Evolutionary conservation across 2,113 vertebrate genomes (phyloP), one percentile per base, ranked within the genome.

Genomic region (Probosciger aterrimus): DNA sequence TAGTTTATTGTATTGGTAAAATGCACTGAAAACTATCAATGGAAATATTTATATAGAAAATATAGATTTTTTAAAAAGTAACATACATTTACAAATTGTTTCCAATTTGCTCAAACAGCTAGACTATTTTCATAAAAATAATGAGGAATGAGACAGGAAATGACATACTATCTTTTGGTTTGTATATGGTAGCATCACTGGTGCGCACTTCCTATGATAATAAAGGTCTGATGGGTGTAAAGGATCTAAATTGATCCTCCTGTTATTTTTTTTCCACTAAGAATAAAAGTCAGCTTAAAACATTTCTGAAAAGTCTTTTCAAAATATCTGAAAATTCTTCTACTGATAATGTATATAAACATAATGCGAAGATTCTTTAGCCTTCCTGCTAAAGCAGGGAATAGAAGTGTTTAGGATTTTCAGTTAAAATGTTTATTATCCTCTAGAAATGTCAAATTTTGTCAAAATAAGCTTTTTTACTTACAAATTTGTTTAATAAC

Each of bases 51-150:
- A 30, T n/a, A 22, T 6, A n/a, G 6, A 65, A 30, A 74, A 70
- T 22, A 75, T 0, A 5, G 10, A 10, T 10, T 27, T 24, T 75
- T 50, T 4, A 0, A 15, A 31, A 41, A 35, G 23, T 11, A 9
- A 79, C 49, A 41, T 79, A 35, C 13, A 2, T 6, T 91, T 64
- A 13, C 8, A 68, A 68, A 27, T 46, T 53, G 1, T 19, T 90
- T 80, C 33, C 23, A 74, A 47, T 19, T 6, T 78, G 6, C 23
- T 92, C 16, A 85, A 31, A 55, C 55, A 65, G 6, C 5, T 41
- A 74, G 15, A 52, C 11, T 39, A 14, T 15, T 19, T 71, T 70
- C 15, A 22, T 47, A 80, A 52, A 80, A 65, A 9, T 2, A 76
- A 11, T 31, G 55, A 64, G 47, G 24, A 76, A 57, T 88, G 39